phyloP scores from a whole-genome alignment of 2,113 vertebrate genomes.

The Lasiurus cinereus region DNA sequence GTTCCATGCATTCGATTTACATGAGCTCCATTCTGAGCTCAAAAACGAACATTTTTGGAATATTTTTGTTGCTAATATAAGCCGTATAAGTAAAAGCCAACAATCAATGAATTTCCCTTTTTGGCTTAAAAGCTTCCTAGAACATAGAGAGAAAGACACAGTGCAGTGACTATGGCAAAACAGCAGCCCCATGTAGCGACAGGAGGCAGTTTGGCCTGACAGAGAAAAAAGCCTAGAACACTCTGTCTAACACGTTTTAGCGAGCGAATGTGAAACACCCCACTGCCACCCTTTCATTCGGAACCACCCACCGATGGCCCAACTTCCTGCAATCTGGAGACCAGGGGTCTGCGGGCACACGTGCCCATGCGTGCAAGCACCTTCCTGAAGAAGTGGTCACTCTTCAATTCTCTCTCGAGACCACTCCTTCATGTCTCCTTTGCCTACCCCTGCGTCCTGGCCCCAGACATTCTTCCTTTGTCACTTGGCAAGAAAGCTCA shows the following conservation, averaged over 20 bases:
- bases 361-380: not conserved
- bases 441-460: not conserved
- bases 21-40: not conserved
- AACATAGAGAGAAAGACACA: slow-evolving; percentile 14
- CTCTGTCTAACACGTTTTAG: not conserved
- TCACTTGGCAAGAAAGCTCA: not conserved
- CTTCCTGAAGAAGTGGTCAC: not conserved
- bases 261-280: not conserved
- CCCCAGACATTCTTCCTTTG: not conserved
- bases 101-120: slow-evolving; percentile 8
- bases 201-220: not conserved
- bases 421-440: not conserved
- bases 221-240: not conserved
- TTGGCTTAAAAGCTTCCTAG: not conserved
- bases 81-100: not conserved
- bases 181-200: not conserved
- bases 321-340: not conserved
- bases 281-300: not conserved
- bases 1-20: not conserved
- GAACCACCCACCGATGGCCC: not conserved
- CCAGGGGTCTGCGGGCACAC: not conserved
- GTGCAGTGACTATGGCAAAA: not conserved
- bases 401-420: not conserved
- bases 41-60: not conserved
- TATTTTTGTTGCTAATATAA: slow-evolving; percentile 2